Evolutionary conservation across 2,888 invertebrate genomes (phyloP), one percentile per base, ranked within the genome.

Genomic region (Ernsta delagoae): DNA sequence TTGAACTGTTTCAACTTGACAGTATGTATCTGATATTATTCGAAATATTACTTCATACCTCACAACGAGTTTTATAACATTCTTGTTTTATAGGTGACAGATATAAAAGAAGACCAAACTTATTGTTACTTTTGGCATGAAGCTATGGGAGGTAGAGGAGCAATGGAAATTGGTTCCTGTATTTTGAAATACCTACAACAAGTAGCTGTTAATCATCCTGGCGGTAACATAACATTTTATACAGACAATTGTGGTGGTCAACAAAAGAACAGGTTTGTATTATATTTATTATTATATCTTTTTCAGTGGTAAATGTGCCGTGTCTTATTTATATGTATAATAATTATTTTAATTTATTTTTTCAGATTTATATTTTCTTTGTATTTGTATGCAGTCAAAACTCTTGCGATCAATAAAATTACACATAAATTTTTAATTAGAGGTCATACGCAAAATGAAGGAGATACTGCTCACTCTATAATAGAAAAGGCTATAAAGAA

Each of bases 401-500:
- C 60, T 45, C 31, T 60, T 53, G n/a, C 50, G 39, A 39, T 39
- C 39, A 39, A 39, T 39, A 39, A 39, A 39, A 39, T 64, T 24
- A 64, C 62, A 12, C 64, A 59, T 48, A 60, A 62, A 24, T 56
- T 54, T 36, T 64, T 56, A 43, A 62, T 62, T 16, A 31, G 31
- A 31, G 70, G 64, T 31, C 64, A 70, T 39, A 70, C 65, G 9
- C 64, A 70, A 50, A 70, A 70, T 53, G 70, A 70, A 53, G 70
- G 70, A 7, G 70, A 70, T 39, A 53, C 59, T 50, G 70, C 65
- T n/a, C 70, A 75, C 54, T 75, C 71, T 9, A 7, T 53, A 9
- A 53, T 53, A 8, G 43, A 43, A 43, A 43, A 43, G 9, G 43
- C 43, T 9, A 43, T 43, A 8, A 43, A 8, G 8, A 43, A 9